Evolutionary conservation across 2,888 invertebrate genomes (phyloP), one percentile per base, ranked within the genome.

Genomic region (Tetragonula carbonaria): DNA sequence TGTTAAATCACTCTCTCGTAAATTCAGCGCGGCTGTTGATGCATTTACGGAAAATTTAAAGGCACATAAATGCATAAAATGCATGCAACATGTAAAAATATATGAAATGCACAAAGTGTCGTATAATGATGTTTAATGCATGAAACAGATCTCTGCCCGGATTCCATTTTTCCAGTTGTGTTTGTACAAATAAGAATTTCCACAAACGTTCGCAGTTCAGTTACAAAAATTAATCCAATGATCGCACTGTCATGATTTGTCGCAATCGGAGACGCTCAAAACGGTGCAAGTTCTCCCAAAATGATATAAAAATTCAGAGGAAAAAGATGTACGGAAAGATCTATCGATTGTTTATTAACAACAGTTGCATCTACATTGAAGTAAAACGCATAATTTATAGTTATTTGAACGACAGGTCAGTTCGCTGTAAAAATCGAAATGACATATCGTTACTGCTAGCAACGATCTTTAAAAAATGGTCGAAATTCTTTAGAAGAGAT

Each of bases 381-480:
- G 5, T 8, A 8, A 18, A 16, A 45, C 1, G 5, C 14, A 14
- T 14, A 23, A 59, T 21, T 28, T 6, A 53, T 23, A 23, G 55
- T 78, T 73, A 78, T 23, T 2, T n/a, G n/a, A n/a, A 55, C 72
- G 68, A 82, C 68, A 51, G 72, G 63, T 73, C 67, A 68, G 59
- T 57, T 73, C 50, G 72, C 16, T 18, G 14, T 53, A 33, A 65
- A 38, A 65, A 18, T 3, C 28, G 33, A 50, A 62, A 23, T 8
- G 50, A 77, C 74, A 72, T 67, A n/a, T 18, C 6, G 6, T 62
- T 66, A 68, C 38, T 38, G 45, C 8, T 51, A 23, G 67, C 67
- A 33, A 50, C 18, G 18, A 62, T 67, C 23, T 57, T 2, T 13
- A 51, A 70, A 50, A 59, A 66, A 50, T 62, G 53, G 50, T 6